Evolutionary conservation across 2,797 vertebrate species (phyloP).

Genomic region (Sebastes oblongus): DNA sequence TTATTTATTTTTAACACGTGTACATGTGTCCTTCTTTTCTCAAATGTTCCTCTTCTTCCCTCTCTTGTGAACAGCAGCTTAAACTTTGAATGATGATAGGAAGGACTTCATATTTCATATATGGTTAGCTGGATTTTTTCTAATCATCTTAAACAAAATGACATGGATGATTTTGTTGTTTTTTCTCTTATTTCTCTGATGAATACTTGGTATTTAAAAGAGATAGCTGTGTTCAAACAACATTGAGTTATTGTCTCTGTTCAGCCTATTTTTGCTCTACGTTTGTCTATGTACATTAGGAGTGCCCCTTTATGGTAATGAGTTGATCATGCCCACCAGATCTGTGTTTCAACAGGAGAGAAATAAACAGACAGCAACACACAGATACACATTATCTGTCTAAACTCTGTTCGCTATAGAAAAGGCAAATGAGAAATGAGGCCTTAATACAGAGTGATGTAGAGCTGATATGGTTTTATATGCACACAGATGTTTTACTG

Average conservation of each 20-base stretch:
- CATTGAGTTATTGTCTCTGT: background rate
- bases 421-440: background rate
- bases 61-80: background rate
- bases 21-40: background rate
- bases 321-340: background rate
- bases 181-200: too few relatives aligned
- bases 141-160: background rate
- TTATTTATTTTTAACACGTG: background rate
- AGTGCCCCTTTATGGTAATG: background rate
- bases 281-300: background rate
- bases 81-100: background rate
- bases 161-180: too few relatives aligned
- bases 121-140: background rate
- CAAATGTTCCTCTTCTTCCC: background rate
- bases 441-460: background rate
- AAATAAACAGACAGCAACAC: too few relatives aligned
- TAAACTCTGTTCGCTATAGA: background rate
- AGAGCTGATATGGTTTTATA: background rate
- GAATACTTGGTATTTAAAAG: too few relatives aligned
- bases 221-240: rapidly evolving
- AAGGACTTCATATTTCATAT: background rate
- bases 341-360: background rate
- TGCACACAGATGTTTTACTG: background rate
- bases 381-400: too few relatives aligned
- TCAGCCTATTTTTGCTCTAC: background rate